These are phyloP conservation scores for Tipula unca DNA, from an alignment of 2,888 invertebrate species.

Conservation along the genomic window DNA sequence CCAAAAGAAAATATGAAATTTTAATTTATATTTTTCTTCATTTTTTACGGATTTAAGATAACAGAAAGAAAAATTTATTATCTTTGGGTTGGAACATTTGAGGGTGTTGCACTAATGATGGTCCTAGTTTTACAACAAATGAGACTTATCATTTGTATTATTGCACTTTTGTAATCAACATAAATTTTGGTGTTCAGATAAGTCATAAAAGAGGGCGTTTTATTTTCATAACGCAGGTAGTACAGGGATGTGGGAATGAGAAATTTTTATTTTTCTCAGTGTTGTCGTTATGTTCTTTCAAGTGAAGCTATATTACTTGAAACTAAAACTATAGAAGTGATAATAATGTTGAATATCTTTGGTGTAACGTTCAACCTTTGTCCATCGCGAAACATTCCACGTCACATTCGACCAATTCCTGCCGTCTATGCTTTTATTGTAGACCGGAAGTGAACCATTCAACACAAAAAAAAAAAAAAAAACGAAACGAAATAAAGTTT, in stretches of 20 bases:
- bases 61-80: not conserved
- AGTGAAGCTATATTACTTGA: no score
- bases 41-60: not conserved
- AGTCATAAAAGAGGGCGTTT: not conserved
- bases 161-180: not conserved
- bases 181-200: not conserved
- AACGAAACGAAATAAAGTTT: not conserved
- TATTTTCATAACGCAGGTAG: no score
- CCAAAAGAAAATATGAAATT: not conserved
- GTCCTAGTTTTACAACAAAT: not conserved
- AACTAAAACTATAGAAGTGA: no score
- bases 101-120: not conserved
- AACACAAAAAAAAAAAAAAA: not conserved
- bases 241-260: no score
- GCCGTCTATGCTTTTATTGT: not conserved
- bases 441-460: not conserved
- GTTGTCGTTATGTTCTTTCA: no score
- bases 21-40: not conserved
- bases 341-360: no score
- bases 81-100: not conserved
- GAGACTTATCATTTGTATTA: not conserved
- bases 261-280: no score
- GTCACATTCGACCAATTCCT: no score
- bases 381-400: no score
- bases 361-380: no score